These are phyloP conservation scores for Theocolax elegans DNA, from an alignment of 1,140 invertebrate species.

Conservation along the genomic window DNA sequence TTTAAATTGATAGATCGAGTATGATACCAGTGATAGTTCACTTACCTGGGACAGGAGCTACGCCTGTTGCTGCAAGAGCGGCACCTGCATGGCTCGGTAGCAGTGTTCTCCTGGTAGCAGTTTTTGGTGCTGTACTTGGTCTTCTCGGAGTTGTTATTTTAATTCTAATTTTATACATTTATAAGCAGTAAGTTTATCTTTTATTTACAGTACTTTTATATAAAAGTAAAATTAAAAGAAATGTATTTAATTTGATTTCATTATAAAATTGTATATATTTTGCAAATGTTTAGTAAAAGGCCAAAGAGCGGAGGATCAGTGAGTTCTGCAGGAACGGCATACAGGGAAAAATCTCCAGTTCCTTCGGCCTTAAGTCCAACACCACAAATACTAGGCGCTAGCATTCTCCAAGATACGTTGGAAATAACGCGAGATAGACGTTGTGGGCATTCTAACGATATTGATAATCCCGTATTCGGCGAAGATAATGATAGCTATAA, in stretches of 20 bases:
- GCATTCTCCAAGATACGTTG: slow-evolving; percentile 55
- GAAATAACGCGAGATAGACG: slow-evolving; percentile 51
- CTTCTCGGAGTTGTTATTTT: slow-evolving; percentile 80
- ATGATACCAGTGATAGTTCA: slow-evolving; percentile 82
- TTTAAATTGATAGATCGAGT: slow-evolving; percentile 64
- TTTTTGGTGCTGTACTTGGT: slow-evolving; percentile 78
- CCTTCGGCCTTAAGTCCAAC: slow-evolving; percentile 60
- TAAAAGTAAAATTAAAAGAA: too few relatives aligned
- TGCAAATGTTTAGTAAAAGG: slow-evolving; percentile 61
- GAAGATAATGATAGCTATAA: slow-evolving; percentile 61
- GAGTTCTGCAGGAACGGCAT: slow-evolving; percentile 60
- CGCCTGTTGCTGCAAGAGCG: slow-evolving; percentile 66
- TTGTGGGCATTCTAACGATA: slow-evolving; percentile 49
- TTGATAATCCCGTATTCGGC: slow-evolving; percentile 63
- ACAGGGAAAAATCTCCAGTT: slow-evolving; percentile 64
- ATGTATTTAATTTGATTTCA: too few relatives aligned
- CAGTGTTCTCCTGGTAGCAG: slow-evolving; percentile 73
- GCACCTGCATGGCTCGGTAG: slow-evolving; percentile 65
- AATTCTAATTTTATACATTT: slow-evolving; percentile 79
- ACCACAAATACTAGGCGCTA: slow-evolving; percentile 62
- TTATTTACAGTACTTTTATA: too few relatives aligned
- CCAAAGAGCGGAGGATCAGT: slow-evolving; percentile 65
- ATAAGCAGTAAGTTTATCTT: slow-evolving; percentile 75
- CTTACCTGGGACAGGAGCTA: slow-evolving; percentile 69
- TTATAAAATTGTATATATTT: too few relatives aligned